Evolutionary conservation across 2,797 vertebrate species (phyloP), one percentile per base, ranked within the genome.

Genomic region (Botia almorhae): DNA sequence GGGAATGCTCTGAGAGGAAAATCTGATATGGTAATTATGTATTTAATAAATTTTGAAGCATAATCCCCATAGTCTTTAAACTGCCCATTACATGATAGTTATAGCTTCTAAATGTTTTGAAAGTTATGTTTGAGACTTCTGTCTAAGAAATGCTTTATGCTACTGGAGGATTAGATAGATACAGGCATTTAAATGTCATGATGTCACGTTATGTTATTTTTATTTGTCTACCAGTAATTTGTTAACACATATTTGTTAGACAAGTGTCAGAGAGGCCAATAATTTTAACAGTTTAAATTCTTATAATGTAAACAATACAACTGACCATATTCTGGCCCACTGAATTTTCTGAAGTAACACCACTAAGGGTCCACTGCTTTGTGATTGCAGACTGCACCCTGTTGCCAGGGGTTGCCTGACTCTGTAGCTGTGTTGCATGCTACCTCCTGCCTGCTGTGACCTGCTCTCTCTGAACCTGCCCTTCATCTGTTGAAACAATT

Each of bases 401-500:
- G 64, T 68, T 68, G n/a, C 39, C 64, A 68, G 63, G 33, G 16
- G 4, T 43, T 19, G 63, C 63, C 33, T 23, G 61, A 65, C 33
- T 33, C 63, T 65, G 63, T 65, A 48, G 46, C 46, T 11, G 46
- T 48, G 29, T 19, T 63, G 26, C 7, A 63, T 63, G 60, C 26
- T 63, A 14, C 0, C n/a, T 43, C 11, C 39, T 23, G 65, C 68
- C 68, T 69, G 68, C 23, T 70, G 63, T 29, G 48, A 53, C 68
- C 68, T 69, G 68, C 23, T 70, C 48, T 53, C 48, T 51, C 68
- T 51, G 68, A 51, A 29, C 68, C 68, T 69, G 46, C 7, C 46
- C 68, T 69, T 29, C 68, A 69, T 69, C 68, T 69, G 68, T 17
- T 17, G 23, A 69, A 53, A 69, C 2, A 0, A 33, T 29, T 29